A percentile compares a stretch with the other conserved stretches of the same genome.
phyloP scores from a whole-genome alignment of 2,797 vertebrate genomes.

The Steatocranus sp. region DNA sequence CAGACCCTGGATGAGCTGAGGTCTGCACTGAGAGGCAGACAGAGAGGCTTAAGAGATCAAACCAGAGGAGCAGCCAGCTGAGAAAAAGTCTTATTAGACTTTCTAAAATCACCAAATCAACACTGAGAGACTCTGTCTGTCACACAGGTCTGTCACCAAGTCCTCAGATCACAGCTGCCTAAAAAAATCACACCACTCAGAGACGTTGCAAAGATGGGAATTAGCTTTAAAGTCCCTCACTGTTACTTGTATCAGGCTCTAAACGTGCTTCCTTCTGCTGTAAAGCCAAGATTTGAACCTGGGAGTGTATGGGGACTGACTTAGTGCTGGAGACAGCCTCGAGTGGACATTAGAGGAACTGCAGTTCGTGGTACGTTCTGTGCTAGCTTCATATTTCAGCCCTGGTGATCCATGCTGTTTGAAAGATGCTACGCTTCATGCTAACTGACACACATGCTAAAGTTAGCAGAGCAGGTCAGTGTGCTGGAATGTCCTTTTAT shows the following conservation, averaged over 20 bases:
- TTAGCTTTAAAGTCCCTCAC: neutral
- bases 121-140: neutral
- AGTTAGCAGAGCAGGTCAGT: neutral
- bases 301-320: neutral
- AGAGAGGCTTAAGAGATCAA: slow-evolving; percentile 20
- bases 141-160: neutral
- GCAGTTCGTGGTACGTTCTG: neutral
- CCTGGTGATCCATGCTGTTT: neutral
- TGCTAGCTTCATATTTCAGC: neutral
- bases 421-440: neutral
- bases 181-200: neutral
- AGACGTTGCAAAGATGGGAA: neutral
- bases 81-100: neutral
- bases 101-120: neutral
- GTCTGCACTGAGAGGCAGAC: slow-evolving; percentile 8
- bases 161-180: neutral
- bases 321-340: rapidly evolving
- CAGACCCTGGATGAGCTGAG: slow-evolving; percentile 6
- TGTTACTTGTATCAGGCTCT: neutral
- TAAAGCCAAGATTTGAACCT: neutral
- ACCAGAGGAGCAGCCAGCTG: neutral
- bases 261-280: neutral
- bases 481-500: neutral
- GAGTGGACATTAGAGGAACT: neutral
- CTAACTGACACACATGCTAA: neutral